These are phyloP conservation scores for Parapristionchus giblindavisi DNA, from an alignment of 2,888 invertebrate species.

Conservation along the genomic window DNA sequence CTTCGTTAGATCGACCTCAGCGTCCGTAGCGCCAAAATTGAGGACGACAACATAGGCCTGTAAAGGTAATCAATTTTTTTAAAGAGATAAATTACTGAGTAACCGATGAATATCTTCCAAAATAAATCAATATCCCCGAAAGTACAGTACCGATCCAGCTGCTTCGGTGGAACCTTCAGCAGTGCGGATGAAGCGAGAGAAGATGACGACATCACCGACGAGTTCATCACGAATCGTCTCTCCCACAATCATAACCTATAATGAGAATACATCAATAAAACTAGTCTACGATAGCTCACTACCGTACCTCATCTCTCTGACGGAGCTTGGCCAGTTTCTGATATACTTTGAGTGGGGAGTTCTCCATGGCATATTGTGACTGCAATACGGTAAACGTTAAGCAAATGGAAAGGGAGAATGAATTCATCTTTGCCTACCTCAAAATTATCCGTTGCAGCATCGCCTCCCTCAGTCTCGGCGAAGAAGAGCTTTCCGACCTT, in stretches of 20 bases:
- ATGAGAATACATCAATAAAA: neutral
- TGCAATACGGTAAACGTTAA: conserved; percentile 21
- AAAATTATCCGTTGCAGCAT: conserved; percentile 47
- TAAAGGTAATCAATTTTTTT: neutral
- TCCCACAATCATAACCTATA: conserved; percentile 30
- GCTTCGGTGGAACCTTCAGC: conserved; percentile 42
- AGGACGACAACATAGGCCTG: conserved; percentile 47
- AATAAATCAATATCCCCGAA: neutral
- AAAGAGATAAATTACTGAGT: neutral
- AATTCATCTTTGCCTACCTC: conserved; percentile 39
- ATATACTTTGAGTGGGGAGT: conserved; percentile 55
- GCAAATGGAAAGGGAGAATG: neutral
- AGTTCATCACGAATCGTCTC: conserved; percentile 42
- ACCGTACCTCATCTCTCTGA: conserved; percentile 54
- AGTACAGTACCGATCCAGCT: conserved; percentile 43
- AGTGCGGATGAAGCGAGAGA: conserved; percentile 45
- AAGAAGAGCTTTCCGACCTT: conserved; percentile 46
- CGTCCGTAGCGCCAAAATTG: conserved; percentile 50
- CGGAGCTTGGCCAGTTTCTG: conserved; percentile 58
- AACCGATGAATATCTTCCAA: neutral
- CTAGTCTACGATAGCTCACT: neutral
- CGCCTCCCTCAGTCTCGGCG: conserved; percentile 45
- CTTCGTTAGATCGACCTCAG: conserved; percentile 38
- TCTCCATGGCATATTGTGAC: conserved; percentile 47
- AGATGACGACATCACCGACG: conserved; percentile 46